Conservation (phyloP, 2,113 vertebrate species). For the Epinephelus fuscoguttatus region DNA sequence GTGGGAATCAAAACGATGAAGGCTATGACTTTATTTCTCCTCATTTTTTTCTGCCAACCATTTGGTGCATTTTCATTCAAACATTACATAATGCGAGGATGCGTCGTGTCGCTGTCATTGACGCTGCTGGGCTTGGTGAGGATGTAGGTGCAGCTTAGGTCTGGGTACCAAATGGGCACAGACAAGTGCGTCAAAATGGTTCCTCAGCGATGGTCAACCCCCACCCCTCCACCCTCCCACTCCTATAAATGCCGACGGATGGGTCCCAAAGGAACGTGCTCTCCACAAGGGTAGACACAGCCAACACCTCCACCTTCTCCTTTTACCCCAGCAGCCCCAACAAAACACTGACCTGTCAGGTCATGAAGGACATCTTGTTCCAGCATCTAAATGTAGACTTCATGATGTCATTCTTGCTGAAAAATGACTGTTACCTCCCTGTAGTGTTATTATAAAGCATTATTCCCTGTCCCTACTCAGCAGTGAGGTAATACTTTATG, state of each 20-base stretch:
- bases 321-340: constrained; percentile 5
- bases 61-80: constrained; percentile 51
- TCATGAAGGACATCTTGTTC: constrained; percentile 57
- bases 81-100: constrained; percentile 32
- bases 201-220: constrained; percentile 17
- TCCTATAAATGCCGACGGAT: constrained; percentile 7
- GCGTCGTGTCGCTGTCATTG: constrained; percentile 15
- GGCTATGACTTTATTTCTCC: background rate
- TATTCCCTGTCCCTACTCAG: background rate
- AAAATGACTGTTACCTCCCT: background rate
- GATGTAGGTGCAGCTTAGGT: constrained; percentile 18
- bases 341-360: constrained; percentile 26
- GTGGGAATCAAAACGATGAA: constrained; percentile 10
- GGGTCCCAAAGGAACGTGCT: constrained; percentile 13
- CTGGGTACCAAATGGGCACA: constrained; percentile 45
- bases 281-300: background rate
- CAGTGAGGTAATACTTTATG: background rate
- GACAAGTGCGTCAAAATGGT: constrained; percentile 77
- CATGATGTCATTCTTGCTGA: constrained; percentile 33
- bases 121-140: constrained; percentile 6
- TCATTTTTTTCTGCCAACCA: background rate
- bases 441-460: background rate
- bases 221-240: background rate
- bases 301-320: background rate
- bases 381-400: constrained; percentile 10